Evolutionary conservation across 1,140 invertebrate species (phyloP), one percentile per base, ranked within the genome.

Genomic region (Zaprionus nigranus): DNA sequence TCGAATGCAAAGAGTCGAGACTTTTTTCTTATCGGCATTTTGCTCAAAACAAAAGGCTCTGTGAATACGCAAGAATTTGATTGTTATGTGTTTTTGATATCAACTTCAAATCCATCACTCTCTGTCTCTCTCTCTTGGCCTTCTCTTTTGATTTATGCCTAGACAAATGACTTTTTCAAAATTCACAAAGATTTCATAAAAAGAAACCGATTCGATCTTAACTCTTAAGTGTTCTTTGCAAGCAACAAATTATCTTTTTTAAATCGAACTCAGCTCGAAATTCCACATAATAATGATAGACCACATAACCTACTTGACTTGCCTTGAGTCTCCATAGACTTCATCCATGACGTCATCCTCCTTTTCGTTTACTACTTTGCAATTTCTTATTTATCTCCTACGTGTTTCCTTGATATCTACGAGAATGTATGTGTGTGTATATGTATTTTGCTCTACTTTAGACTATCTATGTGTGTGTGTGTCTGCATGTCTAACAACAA

Each of bases 31-130:
- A 66, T 51, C 70, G 63, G 62, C 43, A 58, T 70, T 63, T 36
- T 70, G 36, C 43, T 70, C 49, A 30, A 54, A 66, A 54, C 30
- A 60, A 76, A 66, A 56, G 61, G 68, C 69, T 76, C 69, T 61
- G 49, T 66, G 69, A 72, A 75, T 64, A 65, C 43, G 54, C 69
- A 49, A 73, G 24, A 70, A 61, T 65, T 77, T 71, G 61, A 67
- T 51, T 86, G 73, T 46, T 87, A 82, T 77, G 78, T 87, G 83
- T 62, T 86, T 83, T 75, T 75, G 54, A 56, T 72, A 72, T 13
- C 51, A 20, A 63, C 11, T 46, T 5, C 28, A 36, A 34, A 34
- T 13, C 20, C 17, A 40, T 59, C 65, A 43, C 34, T 7, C 13
- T 36, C 53, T 63, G 20, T 34, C 15, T 69, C 60, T 34, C 13